These are phyloP conservation scores for Metacarcinus magister DNA, from an alignment of 2,888 invertebrate genomes.

Conservation along the genomic window DNA sequence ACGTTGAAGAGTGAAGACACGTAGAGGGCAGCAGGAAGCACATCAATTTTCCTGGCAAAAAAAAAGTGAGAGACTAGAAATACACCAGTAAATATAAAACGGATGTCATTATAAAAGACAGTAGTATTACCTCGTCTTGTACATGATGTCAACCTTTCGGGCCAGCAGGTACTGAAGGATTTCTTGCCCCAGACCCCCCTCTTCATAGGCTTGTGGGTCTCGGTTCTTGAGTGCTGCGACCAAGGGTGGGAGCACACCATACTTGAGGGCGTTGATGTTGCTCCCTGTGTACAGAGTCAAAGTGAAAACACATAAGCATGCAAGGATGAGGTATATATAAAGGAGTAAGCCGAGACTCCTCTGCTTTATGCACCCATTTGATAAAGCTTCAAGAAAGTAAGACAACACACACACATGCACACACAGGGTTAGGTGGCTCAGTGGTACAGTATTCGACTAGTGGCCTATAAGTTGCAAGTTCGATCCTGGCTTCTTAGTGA, in stretches of 20 bases:
- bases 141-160: conserved; percentile 49
- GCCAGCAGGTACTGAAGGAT: conserved; percentile 57
- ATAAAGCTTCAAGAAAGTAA: no score
- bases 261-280: not conserved
- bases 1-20: conserved; percentile 67
- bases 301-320: no score
- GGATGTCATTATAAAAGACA: not conserved
- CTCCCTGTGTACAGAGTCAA: conserved; percentile 35
- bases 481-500: no score
- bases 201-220: conserved; percentile 53
- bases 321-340: not conserved
- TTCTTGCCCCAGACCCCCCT: conserved; percentile 21
- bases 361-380: no score
- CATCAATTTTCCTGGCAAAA: conserved; percentile 4
- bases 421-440: no score
- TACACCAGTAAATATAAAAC: no score
- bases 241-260: conserved; percentile 50
- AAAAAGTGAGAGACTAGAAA: not conserved
- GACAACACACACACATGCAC: no score
- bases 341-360: not conserved
- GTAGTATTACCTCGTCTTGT: conserved; percentile 57
- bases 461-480: no score
- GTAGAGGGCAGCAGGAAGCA: conserved; percentile 55
- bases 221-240: conserved; percentile 62
- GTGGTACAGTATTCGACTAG: no score